A percentile compares a stretch with the other conserved stretches of the same genome.
phyloP scores from a whole-genome alignment of 2,888 invertebrate genomes.

The Acanthosoma haemorrhoidale region DNA sequence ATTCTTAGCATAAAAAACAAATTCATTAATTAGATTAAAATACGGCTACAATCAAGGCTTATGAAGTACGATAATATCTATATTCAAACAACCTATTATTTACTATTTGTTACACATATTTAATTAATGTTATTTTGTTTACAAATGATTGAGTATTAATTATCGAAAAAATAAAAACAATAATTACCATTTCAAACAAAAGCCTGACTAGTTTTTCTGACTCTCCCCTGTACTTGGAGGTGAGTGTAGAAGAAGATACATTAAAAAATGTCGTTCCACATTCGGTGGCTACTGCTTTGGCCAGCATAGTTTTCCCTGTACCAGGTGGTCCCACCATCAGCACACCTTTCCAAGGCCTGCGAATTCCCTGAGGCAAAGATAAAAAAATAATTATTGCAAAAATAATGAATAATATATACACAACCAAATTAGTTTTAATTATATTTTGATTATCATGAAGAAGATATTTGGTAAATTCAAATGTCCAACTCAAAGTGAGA shows the following conservation, averaged over 20 bases:
- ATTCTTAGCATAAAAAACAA: too few species aligned
- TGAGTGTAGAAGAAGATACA: conserved; percentile 92
- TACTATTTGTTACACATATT: too few species aligned
- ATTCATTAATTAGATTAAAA: too few species aligned
- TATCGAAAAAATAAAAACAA: too few species aligned
- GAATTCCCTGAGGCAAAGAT: conserved; percentile 62
- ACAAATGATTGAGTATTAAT: too few species aligned
- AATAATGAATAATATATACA: neutral
- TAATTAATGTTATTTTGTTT: too few species aligned
- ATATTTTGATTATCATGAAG: neutral
- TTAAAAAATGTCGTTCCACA: conserved; percentile 97
- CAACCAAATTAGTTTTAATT: neutral
- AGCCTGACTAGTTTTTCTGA: conserved; percentile 95
- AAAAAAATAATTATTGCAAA: neutral
- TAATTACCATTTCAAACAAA: conserved; percentile 87
- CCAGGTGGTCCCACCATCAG: conserved; percentile 91
- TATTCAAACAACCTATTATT: too few species aligned
- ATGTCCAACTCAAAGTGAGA: neutral
- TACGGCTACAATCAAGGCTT: too few species aligned
- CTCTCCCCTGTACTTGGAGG: conserved; percentile 99
- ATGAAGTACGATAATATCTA: too few species aligned
- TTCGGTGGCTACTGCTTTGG: conserved; percentile 97
- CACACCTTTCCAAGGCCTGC: conserved; percentile 94
- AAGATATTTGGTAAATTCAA: neutral
- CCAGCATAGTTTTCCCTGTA: conserved; percentile 93